These are phyloP conservation scores for Cololabis saira DNA, from an alignment of 2,113 vertebrate species.

Conservation along the genomic window DNA sequence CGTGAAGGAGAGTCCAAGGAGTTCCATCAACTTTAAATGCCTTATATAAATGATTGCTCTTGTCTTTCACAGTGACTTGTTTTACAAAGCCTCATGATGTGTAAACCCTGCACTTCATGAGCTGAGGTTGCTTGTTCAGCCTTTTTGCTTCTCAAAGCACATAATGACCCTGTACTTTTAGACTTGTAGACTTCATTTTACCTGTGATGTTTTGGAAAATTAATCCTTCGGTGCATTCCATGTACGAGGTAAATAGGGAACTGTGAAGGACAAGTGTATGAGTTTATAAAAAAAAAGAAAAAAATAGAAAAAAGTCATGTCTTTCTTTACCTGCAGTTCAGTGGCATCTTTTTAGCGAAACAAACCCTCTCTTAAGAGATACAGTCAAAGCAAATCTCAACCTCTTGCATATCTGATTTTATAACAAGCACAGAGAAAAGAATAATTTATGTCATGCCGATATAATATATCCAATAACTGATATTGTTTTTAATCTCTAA, in stretches of 20 bases:
- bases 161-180: slow-evolving; percentile 6
- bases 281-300: slow-evolving; percentile 78
- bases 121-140: slow-evolving; percentile 30
- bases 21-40: slow-evolving; percentile 96
- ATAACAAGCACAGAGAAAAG: slow-evolving; percentile 41
- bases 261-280: slow-evolving; percentile 88
- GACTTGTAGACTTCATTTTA: slow-evolving; percentile 37
- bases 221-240: slow-evolving; percentile 52
- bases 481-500: slow-evolving; percentile 65
- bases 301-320: slow-evolving; percentile 75
- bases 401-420: slow-evolving; percentile 30
- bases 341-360: slow-evolving; percentile 73
- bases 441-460: slow-evolving; percentile 57
- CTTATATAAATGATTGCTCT: slow-evolving; percentile 93
- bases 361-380: slow-evolving; percentile 76
- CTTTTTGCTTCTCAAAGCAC: slow-evolving; percentile 29
- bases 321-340: slow-evolving; percentile 82
- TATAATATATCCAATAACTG: slow-evolving; percentile 71
- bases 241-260: slow-evolving; percentile 57
- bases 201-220: slow-evolving; percentile 38
- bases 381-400: slow-evolving; percentile 88
- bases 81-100: slow-evolving; percentile 72
- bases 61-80: slow-evolving; percentile 89
- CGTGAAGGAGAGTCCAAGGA: slow-evolving; percentile 85
- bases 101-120: slow-evolving; percentile 13